Evolutionary conservation across 2,113 vertebrate species (phyloP), one percentile per base, ranked within the genome.

Genomic region (Phalacrocorax pelagicus): DNA sequence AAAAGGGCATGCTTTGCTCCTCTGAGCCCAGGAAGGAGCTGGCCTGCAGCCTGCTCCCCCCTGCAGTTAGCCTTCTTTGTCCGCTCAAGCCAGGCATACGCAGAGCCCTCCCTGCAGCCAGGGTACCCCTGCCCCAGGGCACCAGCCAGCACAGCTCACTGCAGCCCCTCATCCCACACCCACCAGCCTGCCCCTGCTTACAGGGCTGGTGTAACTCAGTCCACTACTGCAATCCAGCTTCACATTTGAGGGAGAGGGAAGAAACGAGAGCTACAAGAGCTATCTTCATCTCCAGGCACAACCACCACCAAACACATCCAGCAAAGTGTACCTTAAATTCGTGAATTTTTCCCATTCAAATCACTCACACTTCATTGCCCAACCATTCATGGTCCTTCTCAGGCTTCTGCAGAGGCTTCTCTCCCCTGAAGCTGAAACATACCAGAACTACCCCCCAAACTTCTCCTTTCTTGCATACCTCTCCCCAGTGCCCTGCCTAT

Each of bases 401-500:
- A 29, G 40, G 15, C 32, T 69, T 38, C 15, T 32, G 7, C 19
- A 72, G 69, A 63, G 6, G 7, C 47, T 87, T 55, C 23, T 69
- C 27, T 65, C 18, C 6, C 27, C 23, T 10, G 4, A 74, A 47
- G 44, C 13, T 27, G 12, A 63, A 89, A 9, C 4, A 4, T 0
- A 17, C 9, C 24, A 78, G 5, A 58, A 62, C 2, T 0, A 0
- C 15, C 26, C 29, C 15, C 27, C 7, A 16, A 2, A 2, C 3
- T 14, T 7, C 81, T 42, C 42, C 36, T 16, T 34, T 1, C n/a
- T 38, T 4, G 0, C 11, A 34, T 5, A 14, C 13, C 11, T 30
- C n/a, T 49, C 13, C 34, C 15, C 22, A 34, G 1, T 0, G 0
- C 38, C 7, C 36, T 19, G 3, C 5, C 21, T 8, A 9, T 8